Base-by-base conservation (phyloP, 2,797 vertebrate genomes). In the Cossypha caffra region DNA sequence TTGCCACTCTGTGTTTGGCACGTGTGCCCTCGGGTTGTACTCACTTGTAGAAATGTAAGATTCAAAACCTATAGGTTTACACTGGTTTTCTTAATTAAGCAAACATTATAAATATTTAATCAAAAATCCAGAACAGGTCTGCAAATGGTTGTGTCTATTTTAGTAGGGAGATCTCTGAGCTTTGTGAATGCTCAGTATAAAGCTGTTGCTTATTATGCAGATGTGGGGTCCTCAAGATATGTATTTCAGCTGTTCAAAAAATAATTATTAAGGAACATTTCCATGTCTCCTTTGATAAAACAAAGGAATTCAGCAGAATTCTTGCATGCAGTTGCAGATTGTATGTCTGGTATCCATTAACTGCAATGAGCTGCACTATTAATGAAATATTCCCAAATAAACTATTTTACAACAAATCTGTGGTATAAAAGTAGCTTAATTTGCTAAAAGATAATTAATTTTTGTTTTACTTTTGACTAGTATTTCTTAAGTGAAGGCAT, bases 11-110 rank as follows among this genome's bases (percentile, higher is more conserved):
- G 35, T 16, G 10, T 42, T 67, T 55, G 62, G 37, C 31, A 6
- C 0, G 1, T 10, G 8, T 47, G 29, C 62, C 21, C 1, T 45
- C 2, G 4, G 28, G 24, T 55, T 83, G 14, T 47, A 59, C 47
- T 67, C 37, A 7, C 40, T 45, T 2, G 1, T 28, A 43, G 26
- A 37, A 90, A 38, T 2, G 15, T 33, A 42, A 37, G n/a, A 69
- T 51, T 47, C 43, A 33, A 77, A 88, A 11, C 26, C 23, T 61
- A 3, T 26, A 29, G 15, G 18, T 58, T 86, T 45, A 38, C 50
- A 6, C 40, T 0, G 3, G 4, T 66, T 77, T 13, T 28, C 43
- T 64, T 67, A 50, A 66, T 69, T 26, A 73, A 48, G 17, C 14
- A 72, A 55, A n/a, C 11, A 4, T 48, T 19, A 33, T 19, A 66